These are phyloP conservation scores for Odocoileus virginianus DNA, from an alignment of 2,113 vertebrate genomes.

Conservation along the genomic window DNA sequence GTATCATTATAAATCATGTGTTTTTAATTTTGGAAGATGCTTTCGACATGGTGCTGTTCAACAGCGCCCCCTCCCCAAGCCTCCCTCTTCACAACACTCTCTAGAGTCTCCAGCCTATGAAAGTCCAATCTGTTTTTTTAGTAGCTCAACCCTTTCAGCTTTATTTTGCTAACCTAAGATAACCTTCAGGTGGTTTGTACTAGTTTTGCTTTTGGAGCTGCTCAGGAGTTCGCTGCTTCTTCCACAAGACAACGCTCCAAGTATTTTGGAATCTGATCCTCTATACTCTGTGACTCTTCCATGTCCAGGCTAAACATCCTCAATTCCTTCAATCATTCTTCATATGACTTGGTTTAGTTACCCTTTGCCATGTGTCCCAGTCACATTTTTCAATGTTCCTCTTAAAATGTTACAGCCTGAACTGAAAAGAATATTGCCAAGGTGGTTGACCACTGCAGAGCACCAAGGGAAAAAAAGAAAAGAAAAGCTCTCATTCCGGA, in stretches of 20 bases:
- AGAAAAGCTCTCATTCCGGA: neutral
- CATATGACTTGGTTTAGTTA: neutral
- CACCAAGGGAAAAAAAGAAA: neutral
- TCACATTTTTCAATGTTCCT: neutral
- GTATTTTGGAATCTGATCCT: slow-evolving; percentile 40
- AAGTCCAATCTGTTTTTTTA: neutral
- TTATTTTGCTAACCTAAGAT: slow-evolving; percentile 15
- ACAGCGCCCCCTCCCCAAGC: neutral
- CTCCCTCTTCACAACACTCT: neutral
- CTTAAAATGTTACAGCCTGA: slow-evolving; percentile 5
- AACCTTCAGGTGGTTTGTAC: neutral
- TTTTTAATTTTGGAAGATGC: slow-evolving; percentile 17
- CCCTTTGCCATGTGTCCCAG: neutral
- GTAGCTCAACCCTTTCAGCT: neutral
- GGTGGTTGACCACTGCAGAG: neutral
- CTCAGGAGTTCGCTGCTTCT: neutral
- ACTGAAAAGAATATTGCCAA: neutral
- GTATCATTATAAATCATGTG: neutral
- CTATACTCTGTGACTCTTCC: neutral
- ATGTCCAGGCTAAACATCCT: slow-evolving; percentile 15
- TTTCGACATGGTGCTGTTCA: neutral
- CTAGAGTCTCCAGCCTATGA: neutral
- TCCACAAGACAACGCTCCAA: slow-evolving; percentile 31
- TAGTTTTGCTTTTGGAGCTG: neutral
- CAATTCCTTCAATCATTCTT: neutral